Percentiles rank a stretch among this genome's conserved stretches.
Evolutionary conservation across 1,140 invertebrate genomes (phyloP).

Genomic region (Drosophila watanabei): DNA sequence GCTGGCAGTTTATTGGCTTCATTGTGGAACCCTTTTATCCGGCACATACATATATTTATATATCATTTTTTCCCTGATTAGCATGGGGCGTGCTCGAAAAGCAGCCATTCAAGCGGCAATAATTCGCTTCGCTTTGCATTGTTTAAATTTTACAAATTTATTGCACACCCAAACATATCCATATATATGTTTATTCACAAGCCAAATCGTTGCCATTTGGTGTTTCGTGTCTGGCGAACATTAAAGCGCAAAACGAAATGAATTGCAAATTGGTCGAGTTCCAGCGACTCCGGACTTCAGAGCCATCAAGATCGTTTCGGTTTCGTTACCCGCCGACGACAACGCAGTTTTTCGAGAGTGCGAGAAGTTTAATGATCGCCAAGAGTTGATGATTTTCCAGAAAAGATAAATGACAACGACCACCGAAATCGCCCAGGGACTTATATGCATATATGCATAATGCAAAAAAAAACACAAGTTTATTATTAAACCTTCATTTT

Average conservation of each 20-base stretch:
- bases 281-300: constrained; percentile 16
- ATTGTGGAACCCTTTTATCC: constrained; percentile 69
- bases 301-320: constrained; percentile 74
- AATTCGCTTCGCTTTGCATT: constrained; percentile 74
- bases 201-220: constrained; percentile 50
- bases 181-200: constrained; percentile 41
- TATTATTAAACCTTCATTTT: constrained; percentile 20
- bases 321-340: constrained; percentile 35
- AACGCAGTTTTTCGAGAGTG: constrained; percentile 36
- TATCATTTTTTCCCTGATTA: constrained; percentile 62
- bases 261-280: constrained; percentile 65
- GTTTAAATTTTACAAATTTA: constrained; percentile 77
- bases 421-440: constrained; percentile 63
- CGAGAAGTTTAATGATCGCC: constrained; percentile 67
- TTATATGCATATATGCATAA: constrained; percentile 47
- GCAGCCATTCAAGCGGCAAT: constrained; percentile 73
- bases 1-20: constrained; percentile 78
- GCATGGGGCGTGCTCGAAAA: constrained; percentile 65
- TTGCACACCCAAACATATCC: constrained; percentile 33
- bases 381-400: constrained; percentile 69
- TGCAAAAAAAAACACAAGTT: constrained; percentile 25
- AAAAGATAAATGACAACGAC: constrained; percentile 72
- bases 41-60: constrained; percentile 31
- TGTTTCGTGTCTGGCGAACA: constrained; percentile 58
- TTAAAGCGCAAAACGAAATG: constrained; percentile 59